These are phyloP conservation scores for Tridacna gigas DNA, from an alignment of 2,888 invertebrate species.

Conservation along the genomic window DNA sequence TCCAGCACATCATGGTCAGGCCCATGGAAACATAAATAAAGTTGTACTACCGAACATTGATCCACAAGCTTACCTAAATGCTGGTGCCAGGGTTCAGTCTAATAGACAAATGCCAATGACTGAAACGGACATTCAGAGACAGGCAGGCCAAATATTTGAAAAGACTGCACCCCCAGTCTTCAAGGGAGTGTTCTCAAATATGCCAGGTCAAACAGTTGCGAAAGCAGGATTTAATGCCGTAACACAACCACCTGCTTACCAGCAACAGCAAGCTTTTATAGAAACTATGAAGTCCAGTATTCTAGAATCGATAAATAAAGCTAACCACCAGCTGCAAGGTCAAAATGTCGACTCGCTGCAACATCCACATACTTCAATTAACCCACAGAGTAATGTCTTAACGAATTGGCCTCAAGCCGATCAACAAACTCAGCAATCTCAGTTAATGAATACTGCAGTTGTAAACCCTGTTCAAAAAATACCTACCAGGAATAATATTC, in stretches of 20 bases:
- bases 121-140: conserved; percentile 19
- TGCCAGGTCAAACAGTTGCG: background rate
- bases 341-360: background rate
- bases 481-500: too few relatives aligned
- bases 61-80: background rate
- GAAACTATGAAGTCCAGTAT: background rate
- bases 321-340: conserved; percentile 11
- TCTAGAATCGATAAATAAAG: background rate
- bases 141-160: conserved; percentile 10
- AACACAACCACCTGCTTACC: background rate
- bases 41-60: background rate
- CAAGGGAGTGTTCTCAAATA: background rate
- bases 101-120: background rate
- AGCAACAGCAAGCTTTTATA: background rate
- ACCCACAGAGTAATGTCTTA: too few relatives aligned
- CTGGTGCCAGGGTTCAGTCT: background rate
- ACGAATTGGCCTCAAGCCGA: too few relatives aligned
- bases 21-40: background rate
- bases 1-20: background rate
- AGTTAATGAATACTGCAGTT: too few relatives aligned
- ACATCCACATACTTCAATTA: too few relatives aligned
- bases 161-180: conserved; percentile 7
- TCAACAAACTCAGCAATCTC: too few relatives aligned
- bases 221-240: background rate
- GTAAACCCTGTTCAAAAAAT: too few relatives aligned